Base-by-base conservation (phyloP, 2,113 vertebrate genomes). In the Podocnemis expansa region DNA sequence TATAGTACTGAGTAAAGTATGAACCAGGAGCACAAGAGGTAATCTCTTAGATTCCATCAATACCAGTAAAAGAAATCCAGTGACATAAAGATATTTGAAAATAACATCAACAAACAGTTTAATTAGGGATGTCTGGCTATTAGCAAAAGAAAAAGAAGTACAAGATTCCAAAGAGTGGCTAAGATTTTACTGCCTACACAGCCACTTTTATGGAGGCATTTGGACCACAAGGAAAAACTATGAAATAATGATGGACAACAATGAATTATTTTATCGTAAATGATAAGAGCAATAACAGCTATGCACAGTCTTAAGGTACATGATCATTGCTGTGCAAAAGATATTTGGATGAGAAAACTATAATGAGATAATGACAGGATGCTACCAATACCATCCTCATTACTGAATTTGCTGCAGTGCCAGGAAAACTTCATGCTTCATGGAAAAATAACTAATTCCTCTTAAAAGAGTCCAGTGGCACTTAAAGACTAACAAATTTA, bases 221-320 rank as follows among this genome's bases (percentile, higher is more conserved):
- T 89, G n/a, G 45, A 85, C n/a, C 34, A 56, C 4, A 17, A 67
- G 34, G 16, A 67, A 38, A 38, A 4, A 25, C 8, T 80, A 5
- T 55, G 27, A 85, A 85, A 90, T 81, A 75, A 75, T 91, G 38
- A 73, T 85, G 45, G 51, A 78, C 16, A 87, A 14, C 22, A 80
- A 73, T 27, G 41, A 67, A 6, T 63, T n/a, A 70, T 70, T 38
- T 87, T 13, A 34, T 51, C 1, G 0, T 6, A 16, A 51, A 4
- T 16, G 84, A 34, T 11, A 9, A 88, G 2, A 81, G 9, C 3
- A 91, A 70, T 1, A 43, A 58, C 43, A 83, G 2, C 10, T 82
- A 2, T 45, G 54, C 73, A 58, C 63, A 54, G 24, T 41, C 52
- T 80, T 55, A 80, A 73, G 10, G 38, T 73, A 38, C 29, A 29